phyloP scores from a whole-genome alignment of 2,888 invertebrate species.

The Nomada goodeniana region DNA sequence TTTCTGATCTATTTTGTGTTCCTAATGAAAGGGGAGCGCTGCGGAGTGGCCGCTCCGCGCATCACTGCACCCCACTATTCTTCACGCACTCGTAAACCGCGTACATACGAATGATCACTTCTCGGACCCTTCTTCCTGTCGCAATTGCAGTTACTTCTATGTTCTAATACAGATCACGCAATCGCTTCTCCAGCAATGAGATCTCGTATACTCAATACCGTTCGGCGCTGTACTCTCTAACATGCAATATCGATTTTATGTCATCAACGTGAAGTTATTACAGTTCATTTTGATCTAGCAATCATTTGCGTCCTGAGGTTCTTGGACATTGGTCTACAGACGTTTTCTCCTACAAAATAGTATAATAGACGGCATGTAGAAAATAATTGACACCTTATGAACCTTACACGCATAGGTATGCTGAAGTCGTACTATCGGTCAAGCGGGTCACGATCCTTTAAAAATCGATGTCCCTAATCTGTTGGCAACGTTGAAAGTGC shows the following conservation, averaged over 20 bases:
- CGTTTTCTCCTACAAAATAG: too few relatives aligned
- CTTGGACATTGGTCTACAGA: background rate
- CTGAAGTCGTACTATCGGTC: too few relatives aligned
- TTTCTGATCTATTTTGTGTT: slow-evolving; percentile 74
- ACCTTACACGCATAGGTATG: too few relatives aligned
- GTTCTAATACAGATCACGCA: background rate
- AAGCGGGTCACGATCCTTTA: too few relatives aligned
- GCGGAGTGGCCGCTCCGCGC: slow-evolving; percentile 84
- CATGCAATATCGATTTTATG: background rate
- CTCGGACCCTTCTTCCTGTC: slow-evolving; percentile 23
- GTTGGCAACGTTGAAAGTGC: too few relatives aligned
- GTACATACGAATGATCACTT: slow-evolving; percentile 69
- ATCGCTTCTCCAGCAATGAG: background rate
- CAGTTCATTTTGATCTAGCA: background rate
- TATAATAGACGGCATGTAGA: too few relatives aligned
- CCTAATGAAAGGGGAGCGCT: slow-evolving; percentile 84
- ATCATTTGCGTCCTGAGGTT: background rate
- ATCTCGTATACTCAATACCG: background rate
- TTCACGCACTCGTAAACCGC: slow-evolving; percentile 77
- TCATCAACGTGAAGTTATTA: background rate
- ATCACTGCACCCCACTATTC: slow-evolving; percentile 83
- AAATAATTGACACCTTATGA: too few relatives aligned
- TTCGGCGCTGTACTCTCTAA: background rate
- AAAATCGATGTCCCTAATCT: too few relatives aligned
- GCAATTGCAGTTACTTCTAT: background rate